phyloP scores from a whole-genome alignment of 2,113 vertebrate species.

The Oxyruncus cristatus region DNA sequence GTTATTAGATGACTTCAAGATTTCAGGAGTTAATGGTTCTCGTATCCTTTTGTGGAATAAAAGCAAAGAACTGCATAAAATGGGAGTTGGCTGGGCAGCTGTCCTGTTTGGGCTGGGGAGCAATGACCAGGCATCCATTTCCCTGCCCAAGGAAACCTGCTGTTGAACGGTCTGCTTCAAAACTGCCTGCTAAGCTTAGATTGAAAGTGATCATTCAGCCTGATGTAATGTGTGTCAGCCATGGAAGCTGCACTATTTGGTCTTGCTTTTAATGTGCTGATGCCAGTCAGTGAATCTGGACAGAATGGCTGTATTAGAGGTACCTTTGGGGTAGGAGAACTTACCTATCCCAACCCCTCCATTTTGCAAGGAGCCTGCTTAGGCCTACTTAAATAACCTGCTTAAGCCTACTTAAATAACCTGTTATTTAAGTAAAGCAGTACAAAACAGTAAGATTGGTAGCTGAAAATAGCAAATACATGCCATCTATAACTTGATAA shows the following conservation, averaged over 20 bases:
- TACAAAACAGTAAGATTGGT: neutral
- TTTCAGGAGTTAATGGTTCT: slow-evolving; percentile 94
- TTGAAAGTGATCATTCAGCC: neutral
- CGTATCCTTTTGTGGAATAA: slow-evolving; percentile 84
- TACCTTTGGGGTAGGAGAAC: neutral
- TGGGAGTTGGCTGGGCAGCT: neutral
- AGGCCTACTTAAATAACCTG: neutral
- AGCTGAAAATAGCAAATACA: neutral
- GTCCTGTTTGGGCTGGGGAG: neutral
- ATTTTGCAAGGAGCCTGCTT: neutral
- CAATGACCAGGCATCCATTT: neutral
- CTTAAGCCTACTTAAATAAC: neutral
- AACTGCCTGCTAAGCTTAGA: neutral
- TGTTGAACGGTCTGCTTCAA: neutral
- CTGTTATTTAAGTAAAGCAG: neutral
- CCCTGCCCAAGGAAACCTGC: neutral
- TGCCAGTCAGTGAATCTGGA: neutral
- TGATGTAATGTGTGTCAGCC: neutral
- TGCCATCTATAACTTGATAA: neutral
- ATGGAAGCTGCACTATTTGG: neutral
- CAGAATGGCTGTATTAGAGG: neutral
- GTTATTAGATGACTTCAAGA: slow-evolving; percentile 95
- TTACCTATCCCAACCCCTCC: neutral
- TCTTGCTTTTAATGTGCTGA: neutral
- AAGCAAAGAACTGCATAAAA: neutral